Base-by-base conservation (phyloP, 2,888 invertebrate species). In the Archips xylosteana region DNA sequence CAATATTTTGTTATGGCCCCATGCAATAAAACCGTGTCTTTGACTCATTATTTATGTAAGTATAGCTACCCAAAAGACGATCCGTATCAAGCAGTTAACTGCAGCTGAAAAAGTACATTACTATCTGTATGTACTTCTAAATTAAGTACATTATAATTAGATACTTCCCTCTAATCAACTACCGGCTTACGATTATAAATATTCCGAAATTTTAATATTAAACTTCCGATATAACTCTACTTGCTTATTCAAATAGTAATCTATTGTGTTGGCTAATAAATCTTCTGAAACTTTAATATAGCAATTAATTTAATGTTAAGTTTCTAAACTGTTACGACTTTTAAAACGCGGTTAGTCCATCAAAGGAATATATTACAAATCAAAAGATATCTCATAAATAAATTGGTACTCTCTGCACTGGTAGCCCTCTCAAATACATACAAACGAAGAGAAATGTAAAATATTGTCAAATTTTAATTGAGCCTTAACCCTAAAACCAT, bases 401-500 rank as follows among this genome's bases (percentile, higher is more conserved):
- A 54, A 45, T 54, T 54, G 49, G 3, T 65, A 64, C 68, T 69
- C 51, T 49, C 57, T 62, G 57, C 49, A 15, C 13, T 34, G 47
- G 47, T 64, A 68, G 42, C 60, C 45, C 57, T 63, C 23, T 71
- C 70, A 68, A 67, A 65, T 69, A 59, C 13, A 59, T 62, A 42
- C 54, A 51, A 74, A 70, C 59, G 49, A 23, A 73, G 80, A 80
- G 75, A 82, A 84, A 85, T 85, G 78, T 84, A 87, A 89, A 86
- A 92, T 92, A 92, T 92, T 94, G 92, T 92, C 91, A 80, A 91
- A 89, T 90, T 88, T 85, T 80, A 84, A 89, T 89, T 79, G 87
- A 89, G 84, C 85, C 92, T 91, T 94, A 92, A 87, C 77, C 81
- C 90, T 92, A 92, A 89, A 90, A 90, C 80, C 87, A 94, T 94